Percentiles rank a stretch among this genome's conserved stretches.
Evolutionary conservation across 2,113 vertebrate genomes (phyloP).

Genomic region (Microcebus murinus): DNA sequence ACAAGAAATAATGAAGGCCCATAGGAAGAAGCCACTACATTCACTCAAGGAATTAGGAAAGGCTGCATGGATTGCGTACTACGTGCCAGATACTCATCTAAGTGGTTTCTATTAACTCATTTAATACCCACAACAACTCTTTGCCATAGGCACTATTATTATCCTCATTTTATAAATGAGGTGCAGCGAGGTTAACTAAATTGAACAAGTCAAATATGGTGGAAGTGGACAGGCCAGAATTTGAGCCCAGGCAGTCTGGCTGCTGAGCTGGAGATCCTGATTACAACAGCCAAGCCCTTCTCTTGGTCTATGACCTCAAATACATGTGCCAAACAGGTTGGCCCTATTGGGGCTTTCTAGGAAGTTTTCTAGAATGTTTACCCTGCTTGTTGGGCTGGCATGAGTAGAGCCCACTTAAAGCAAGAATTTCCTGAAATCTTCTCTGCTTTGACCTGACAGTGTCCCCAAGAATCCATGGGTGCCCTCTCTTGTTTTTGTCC

Average conservation of each 20-base stretch:
- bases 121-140: background rate
- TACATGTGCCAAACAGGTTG: background rate
- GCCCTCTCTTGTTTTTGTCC: background rate
- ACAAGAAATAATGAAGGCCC: background rate
- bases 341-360: background rate
- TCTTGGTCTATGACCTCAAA: background rate
- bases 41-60: background rate
- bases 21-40: background rate
- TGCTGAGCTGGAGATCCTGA: background rate
- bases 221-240: background rate
- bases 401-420: background rate
- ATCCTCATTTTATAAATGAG: background rate
- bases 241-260: background rate
- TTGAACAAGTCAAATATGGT: background rate
- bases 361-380: background rate
- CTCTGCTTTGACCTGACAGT: background rate
- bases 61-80: background rate
- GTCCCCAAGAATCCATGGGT: background rate
- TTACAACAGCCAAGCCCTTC: background rate
- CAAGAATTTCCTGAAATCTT: constrained; percentile 13
- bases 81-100: background rate
- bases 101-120: background rate
- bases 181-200: background rate
- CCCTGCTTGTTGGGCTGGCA: background rate
- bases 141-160: background rate